phyloP scores from a whole-genome alignment of 2,797 vertebrate genomes.

The Girardinus metallicus region DNA sequence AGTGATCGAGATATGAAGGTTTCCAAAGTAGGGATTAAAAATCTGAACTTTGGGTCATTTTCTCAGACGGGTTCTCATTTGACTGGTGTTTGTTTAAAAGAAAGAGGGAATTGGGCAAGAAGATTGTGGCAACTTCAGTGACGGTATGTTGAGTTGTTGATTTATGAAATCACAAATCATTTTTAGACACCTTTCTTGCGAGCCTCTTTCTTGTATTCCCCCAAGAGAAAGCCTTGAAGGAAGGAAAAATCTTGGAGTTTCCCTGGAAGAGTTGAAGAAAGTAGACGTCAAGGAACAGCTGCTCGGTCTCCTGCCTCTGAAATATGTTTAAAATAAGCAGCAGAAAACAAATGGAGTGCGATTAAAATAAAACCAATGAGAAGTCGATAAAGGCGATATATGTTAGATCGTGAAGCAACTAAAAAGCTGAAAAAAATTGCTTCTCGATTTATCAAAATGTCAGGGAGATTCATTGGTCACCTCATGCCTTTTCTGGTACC shows the following conservation, averaged over 20 bases:
- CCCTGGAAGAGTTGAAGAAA: not conserved
- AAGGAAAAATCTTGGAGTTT: not conserved
- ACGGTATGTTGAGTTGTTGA: not conserved
- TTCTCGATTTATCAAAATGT: not conserved
- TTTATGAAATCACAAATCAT: not conserved
- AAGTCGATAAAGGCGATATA: not conserved
- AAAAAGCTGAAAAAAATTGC: too few relatives aligned
- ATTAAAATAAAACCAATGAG: not conserved
- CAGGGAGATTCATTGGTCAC: not conserved
- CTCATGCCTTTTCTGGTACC: not conserved
- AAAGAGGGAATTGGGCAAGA: too few relatives aligned
- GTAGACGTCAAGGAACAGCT: not conserved
- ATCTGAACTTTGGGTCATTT: too few relatives aligned
- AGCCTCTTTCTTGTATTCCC: not conserved
- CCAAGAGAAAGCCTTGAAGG: not conserved
- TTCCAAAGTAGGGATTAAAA: too few relatives aligned
- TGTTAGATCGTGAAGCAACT: not conserved
- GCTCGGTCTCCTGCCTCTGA: not conserved
- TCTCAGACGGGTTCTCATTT: not conserved
- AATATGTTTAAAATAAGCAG: not conserved
- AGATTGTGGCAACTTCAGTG: not conserved
- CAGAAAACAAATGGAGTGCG: not conserved
- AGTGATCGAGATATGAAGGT: not conserved
- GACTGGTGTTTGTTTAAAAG: not conserved
- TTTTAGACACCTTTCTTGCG: not conserved